Evolutionary conservation across 2,797 vertebrate genomes (phyloP), one percentile per base, ranked within the genome.

Genomic region (Phoebastria nigripes): DNA sequence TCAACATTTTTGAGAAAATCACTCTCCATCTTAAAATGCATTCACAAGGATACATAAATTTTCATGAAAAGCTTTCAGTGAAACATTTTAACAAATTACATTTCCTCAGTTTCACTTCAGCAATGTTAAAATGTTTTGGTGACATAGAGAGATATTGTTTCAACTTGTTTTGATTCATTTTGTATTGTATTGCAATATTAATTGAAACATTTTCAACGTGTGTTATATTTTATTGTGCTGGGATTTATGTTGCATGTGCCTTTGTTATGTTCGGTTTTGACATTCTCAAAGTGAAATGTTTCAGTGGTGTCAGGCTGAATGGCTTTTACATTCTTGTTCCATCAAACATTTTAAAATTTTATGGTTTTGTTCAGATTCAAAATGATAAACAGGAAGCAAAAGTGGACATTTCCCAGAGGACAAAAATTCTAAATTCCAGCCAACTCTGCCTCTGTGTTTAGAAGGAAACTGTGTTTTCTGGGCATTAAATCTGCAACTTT

Each of bases 311-410:
- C 81, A 90, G 35, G 51, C 33, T 31, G 54, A 94, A 83, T 8
- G 24, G 16, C 20, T 91, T 94, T 87, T 80, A n/a, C 35, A 66
- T 90, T 87, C 47, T 55, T 65, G 2, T 44, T 82, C 51, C 42
- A 76, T 46, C 54, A 92, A 89, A 69, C 14, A 42, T 51, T 89
- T 90, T 54, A 67, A 93, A 85, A 87, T 89, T 65, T 80, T 67
- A 80, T 58, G 67, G 9, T 5, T 28, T 89, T 92, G 35, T 71
- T 95, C 70, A 51, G 49, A 61, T 90, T 88, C 52, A 9, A 39
- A 87, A 86, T 66, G 33, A 94, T 42, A 89, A 92, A 85, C 73
- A 91, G 56, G 82, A 94, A 89, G 13, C 6, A 93, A 95, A 87
- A 72, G 69, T 47, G 49, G 81, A 54, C 15, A 19, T 69, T 67